A percentile compares a stretch with the other conserved stretches of the same genome.
Conservation (phyloP, 2,113 vertebrate genomes). For the Megalops atlanticus region DNA sequence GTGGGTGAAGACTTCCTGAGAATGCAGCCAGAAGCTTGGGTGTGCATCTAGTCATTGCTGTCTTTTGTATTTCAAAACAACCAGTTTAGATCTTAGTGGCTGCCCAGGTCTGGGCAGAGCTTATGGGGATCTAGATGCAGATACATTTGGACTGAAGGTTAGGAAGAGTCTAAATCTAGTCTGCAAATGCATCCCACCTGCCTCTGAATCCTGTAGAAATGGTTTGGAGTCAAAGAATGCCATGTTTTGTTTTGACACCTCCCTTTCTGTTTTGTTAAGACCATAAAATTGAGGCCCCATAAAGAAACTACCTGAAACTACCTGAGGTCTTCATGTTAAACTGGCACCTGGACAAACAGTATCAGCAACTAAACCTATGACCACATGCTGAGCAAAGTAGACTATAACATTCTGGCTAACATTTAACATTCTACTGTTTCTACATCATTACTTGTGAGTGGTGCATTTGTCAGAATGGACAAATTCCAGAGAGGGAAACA, state of each 20-base stretch:
- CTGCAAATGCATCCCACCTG: constrained; percentile 30
- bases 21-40: neutral
- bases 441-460: neutral
- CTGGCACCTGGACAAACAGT: neutral
- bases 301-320: neutral
- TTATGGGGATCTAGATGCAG: constrained; percentile 26
- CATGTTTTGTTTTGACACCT: too few species aligned
- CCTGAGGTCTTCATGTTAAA: constrained; percentile 2
- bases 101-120: neutral
- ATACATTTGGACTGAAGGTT: constrained; percentile 37
- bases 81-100: neutral
- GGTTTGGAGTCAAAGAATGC: too few species aligned
- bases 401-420: neutral
- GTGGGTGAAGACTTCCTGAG: neutral
- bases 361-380: neutral
- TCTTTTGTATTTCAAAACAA: neutral
- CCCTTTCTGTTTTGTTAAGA: too few species aligned
- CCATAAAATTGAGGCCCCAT: constrained; percentile 12
- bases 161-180: constrained; percentile 39
- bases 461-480: neutral
- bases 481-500: neutral
- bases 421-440: neutral
- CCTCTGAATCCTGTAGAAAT: constrained; percentile 21
- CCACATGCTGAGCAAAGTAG: neutral
- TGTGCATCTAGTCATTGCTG: neutral